Evolutionary conservation across 2,888 invertebrate species (phyloP).

Genomic region (Mythimna pallens): DNA sequence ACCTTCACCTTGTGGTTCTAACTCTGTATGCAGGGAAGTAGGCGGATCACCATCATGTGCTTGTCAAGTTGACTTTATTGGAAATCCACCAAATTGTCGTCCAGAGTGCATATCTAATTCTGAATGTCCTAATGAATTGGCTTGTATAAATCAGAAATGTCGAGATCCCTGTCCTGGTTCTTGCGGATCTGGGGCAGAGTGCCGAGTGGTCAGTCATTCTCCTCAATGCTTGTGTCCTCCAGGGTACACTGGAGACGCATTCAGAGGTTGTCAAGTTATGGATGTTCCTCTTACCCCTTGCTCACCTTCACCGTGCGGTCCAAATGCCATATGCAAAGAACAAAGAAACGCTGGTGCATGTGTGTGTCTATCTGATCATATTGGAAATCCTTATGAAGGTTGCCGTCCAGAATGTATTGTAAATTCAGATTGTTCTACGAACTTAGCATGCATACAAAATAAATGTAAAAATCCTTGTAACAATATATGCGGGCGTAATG

Average conservation of each 20-base stretch:
- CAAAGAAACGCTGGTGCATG: slow-evolving; percentile 93
- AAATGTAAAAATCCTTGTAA: slow-evolving; percentile 94
- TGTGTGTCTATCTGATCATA: slow-evolving; percentile 92
- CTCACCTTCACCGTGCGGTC: slow-evolving; percentile 93
- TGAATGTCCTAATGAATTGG: slow-evolving; percentile 93
- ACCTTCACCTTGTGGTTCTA: slow-evolving; percentile 95
- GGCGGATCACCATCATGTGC: slow-evolving; percentile 93
- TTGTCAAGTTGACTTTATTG: slow-evolving; percentile 92
- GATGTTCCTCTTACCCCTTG: slow-evolving; percentile 91
- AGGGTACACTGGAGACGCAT: slow-evolving; percentile 92
- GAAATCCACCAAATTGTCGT: slow-evolving; percentile 93
- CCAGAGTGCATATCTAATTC: slow-evolving; percentile 94
- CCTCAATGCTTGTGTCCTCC: slow-evolving; percentile 93
- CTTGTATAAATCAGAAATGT: slow-evolving; percentile 94
- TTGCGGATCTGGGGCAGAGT: slow-evolving; percentile 93
- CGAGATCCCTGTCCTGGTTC: slow-evolving; percentile 94
- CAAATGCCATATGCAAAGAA: slow-evolving; percentile 93
- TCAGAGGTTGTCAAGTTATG: slow-evolving; percentile 88
- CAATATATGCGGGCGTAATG: slow-evolving; percentile 94
- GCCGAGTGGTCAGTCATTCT: slow-evolving; percentile 93
- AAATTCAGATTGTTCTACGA: slow-evolving; percentile 93
- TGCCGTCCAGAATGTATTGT: slow-evolving; percentile 94
- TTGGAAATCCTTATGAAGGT: slow-evolving; percentile 95
- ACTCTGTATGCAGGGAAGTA: slow-evolving; percentile 91
- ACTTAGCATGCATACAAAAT: slow-evolving; percentile 93